phyloP scores from a whole-genome alignment of 1,140 invertebrate species.

The Pseudoatta argentina region DNA sequence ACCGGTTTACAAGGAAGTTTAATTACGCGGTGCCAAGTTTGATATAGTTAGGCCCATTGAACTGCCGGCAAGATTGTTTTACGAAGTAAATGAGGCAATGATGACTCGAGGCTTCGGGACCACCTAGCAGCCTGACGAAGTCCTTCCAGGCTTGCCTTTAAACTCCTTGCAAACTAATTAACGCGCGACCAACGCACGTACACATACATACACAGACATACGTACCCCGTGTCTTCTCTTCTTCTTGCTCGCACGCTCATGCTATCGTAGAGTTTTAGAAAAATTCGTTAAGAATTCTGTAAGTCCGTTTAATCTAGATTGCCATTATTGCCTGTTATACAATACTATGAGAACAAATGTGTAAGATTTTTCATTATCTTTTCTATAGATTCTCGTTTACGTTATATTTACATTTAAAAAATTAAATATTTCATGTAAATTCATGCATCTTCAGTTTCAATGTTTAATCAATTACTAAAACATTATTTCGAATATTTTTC shows the following conservation, averaged over 20 bases:
- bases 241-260: slow-evolving; percentile 34
- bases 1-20: slow-evolving; percentile 75
- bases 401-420: neutral
- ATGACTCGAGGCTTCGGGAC: slow-evolving; percentile 84
- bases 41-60: slow-evolving; percentile 83
- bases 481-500: neutral
- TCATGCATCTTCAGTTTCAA: neutral
- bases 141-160: slow-evolving; percentile 64
- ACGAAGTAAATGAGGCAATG: slow-evolving; percentile 85
- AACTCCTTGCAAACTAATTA: slow-evolving; percentile 74
- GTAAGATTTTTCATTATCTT: neutral
- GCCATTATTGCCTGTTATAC: neutral
- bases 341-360: neutral
- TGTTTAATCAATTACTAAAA: neutral
- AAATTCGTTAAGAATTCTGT: slow-evolving; percentile 24
- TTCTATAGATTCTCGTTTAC: neutral
- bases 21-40: slow-evolving; percentile 82
- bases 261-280: slow-evolving; percentile 42
- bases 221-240: slow-evolving; percentile 66
- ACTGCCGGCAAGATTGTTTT: slow-evolving; percentile 84
- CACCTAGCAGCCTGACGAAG: slow-evolving; percentile 79
- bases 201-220: slow-evolving; percentile 53
- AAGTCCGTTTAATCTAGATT: neutral
- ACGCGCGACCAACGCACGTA: slow-evolving; percentile 63
- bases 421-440: neutral